phyloP scores from a whole-genome alignment of 2,113 vertebrate genomes.

The Onychostruthus taczanowskii region DNA sequence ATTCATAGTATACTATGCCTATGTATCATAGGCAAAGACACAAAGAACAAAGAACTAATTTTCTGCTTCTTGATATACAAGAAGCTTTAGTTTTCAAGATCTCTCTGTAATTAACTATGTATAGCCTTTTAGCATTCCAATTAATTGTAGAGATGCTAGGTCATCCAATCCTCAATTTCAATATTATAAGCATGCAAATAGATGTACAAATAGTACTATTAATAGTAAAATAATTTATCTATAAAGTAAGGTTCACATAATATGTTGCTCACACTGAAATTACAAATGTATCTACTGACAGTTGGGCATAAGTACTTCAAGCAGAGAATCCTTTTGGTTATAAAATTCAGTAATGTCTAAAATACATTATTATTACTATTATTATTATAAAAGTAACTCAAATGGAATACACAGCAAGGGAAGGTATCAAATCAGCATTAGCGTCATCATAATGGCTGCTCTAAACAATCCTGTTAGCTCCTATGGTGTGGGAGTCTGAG shows the following conservation, averaged over 20 bases:
- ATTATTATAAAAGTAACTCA: background rate
- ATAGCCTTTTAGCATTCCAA: background rate
- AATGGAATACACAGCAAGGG: background rate
- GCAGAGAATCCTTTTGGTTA: background rate
- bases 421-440: background rate
- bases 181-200: background rate
- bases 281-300: background rate
- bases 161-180: background rate
- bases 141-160: background rate
- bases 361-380: background rate
- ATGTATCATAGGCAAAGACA: background rate
- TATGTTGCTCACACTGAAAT: background rate
- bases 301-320: background rate
- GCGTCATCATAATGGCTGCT: background rate
- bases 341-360: background rate
- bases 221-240: background rate
- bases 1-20: background rate
- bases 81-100: background rate
- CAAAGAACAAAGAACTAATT: background rate
- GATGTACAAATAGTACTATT: background rate
- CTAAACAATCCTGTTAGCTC: background rate
- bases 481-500: conserved; percentile 27
- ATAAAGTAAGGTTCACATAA: background rate
- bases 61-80: background rate
- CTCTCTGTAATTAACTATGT: background rate